phyloP scores from a whole-genome alignment of 2,797 vertebrate genomes.

The Passerculus sandwichensis region DNA sequence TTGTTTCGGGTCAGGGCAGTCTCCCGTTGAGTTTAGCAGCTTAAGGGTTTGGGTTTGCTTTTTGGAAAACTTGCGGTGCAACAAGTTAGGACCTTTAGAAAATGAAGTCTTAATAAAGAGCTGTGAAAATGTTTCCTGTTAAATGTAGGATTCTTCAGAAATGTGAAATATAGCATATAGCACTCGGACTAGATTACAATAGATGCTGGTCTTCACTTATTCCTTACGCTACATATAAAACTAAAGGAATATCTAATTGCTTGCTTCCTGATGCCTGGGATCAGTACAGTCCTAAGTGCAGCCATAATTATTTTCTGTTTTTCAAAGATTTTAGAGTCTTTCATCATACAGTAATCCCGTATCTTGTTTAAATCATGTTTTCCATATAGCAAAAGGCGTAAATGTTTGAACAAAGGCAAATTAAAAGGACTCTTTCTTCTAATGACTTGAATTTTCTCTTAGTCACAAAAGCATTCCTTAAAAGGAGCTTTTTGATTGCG shows the following conservation, averaged over 20 bases:
- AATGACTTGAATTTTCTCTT: slow-evolving; percentile 48
- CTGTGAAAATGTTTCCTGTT: not conserved
- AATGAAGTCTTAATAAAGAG: not conserved
- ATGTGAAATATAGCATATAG: not conserved
- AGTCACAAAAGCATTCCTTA: slow-evolving; percentile 67
- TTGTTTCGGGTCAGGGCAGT: not conserved
- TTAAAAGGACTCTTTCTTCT: slow-evolving; percentile 20
- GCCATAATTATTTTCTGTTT: not conserved
- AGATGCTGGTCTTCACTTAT: not conserved
- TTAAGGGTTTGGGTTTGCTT: not conserved
- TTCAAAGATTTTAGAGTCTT: not conserved
- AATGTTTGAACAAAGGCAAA: slow-evolving; percentile 33
- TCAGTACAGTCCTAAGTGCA: not conserved
- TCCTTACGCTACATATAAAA: not conserved
- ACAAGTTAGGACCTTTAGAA: not conserved
- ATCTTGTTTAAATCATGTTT: not conserved
- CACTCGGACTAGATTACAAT: not conserved
- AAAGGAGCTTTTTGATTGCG: slow-evolving; percentile 68
- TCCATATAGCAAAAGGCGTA: not conserved
- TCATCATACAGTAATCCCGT: not conserved
- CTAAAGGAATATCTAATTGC: not conserved
- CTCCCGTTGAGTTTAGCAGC: not conserved
- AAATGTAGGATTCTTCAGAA: not conserved
- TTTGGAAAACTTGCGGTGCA: not conserved
- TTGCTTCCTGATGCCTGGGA: not conserved